These are phyloP conservation scores for Colletes collaris DNA, from an alignment of 2,888 invertebrate species.

Conservation along the genomic window DNA sequence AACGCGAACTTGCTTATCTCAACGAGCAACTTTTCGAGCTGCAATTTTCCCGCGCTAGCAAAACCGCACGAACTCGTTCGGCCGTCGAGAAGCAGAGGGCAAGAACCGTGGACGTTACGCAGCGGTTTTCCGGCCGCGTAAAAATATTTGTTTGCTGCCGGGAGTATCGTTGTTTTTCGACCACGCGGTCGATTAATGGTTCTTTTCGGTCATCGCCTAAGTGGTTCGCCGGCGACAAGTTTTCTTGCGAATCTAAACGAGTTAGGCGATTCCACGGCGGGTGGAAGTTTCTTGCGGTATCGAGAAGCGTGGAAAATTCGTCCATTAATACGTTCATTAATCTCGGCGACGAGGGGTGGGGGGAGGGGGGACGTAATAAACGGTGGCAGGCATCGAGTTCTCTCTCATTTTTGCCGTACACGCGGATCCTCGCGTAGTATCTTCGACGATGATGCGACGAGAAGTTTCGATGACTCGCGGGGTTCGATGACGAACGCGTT, in stretches of 20 bases:
- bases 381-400: not conserved
- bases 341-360: conserved; percentile 32
- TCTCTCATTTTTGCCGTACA: conserved; percentile 22
- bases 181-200: not conserved
- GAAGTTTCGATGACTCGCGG: conserved; percentile 15
- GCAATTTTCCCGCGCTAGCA: too few species aligned
- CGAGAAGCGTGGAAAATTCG: not conserved
- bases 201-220: conserved; percentile 3
- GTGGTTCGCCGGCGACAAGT: conserved; percentile 26
- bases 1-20: too few species aligned
- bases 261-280: conserved; percentile 12
- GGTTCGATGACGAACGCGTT: conserved; percentile 47
- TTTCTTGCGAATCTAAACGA: conserved; percentile 47
- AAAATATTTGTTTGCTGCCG: not conserved
- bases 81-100: too few species aligned
- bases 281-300: too few species aligned
- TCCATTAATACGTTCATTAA: conserved; percentile 56
- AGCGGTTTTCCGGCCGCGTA: too few species aligned
- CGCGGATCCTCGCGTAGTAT: conserved; percentile 10
- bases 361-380: not conserved
- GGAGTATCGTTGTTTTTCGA: not conserved
- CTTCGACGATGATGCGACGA: conserved; percentile 29
- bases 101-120: too few species aligned
- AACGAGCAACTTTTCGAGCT: too few species aligned
- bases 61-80: too few species aligned